Conservation (phyloP, 2,113 vertebrate genomes). For the Oplegnathus fasciatus region DNA sequence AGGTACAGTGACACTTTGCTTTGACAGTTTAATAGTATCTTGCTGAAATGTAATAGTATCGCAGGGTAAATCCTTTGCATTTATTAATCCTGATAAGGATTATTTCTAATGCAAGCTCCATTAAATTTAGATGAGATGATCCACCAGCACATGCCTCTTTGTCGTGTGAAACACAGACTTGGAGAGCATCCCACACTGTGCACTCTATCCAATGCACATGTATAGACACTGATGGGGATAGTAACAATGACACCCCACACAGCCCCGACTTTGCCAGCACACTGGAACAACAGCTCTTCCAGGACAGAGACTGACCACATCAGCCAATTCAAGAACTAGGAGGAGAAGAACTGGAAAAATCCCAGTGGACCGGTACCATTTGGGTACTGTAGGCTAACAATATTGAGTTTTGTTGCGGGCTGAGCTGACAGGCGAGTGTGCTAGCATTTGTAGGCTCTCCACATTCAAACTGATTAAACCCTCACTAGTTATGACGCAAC, state of each 20-base stretch:
- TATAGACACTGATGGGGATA: neutral
- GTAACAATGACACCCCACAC: neutral
- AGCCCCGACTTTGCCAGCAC: neutral
- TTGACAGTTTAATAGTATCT: neutral
- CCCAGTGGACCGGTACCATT: neutral
- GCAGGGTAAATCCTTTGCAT: neutral
- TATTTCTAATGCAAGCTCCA: neutral
- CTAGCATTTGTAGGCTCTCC: too few species aligned
- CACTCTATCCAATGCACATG: neutral
- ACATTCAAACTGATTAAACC: neutral
- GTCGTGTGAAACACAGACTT: neutral
- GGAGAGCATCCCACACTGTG: neutral
- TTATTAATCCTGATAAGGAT: neutral
- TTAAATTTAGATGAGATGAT: neutral
- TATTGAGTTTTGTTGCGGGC: neutral
- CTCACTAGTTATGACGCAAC: neutral
- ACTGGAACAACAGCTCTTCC: neutral
- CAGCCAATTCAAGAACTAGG: neutral
- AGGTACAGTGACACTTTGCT: neutral
- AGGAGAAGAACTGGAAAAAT: neutral
- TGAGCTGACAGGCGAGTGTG: neutral
- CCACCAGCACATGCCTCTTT: neutral
- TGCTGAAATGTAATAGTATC: neutral
- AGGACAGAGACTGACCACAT: neutral
- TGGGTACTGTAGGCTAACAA: neutral